Evolutionary conservation across 2,888 invertebrate genomes (phyloP).

Genomic region (Catocala fraxini): DNA sequence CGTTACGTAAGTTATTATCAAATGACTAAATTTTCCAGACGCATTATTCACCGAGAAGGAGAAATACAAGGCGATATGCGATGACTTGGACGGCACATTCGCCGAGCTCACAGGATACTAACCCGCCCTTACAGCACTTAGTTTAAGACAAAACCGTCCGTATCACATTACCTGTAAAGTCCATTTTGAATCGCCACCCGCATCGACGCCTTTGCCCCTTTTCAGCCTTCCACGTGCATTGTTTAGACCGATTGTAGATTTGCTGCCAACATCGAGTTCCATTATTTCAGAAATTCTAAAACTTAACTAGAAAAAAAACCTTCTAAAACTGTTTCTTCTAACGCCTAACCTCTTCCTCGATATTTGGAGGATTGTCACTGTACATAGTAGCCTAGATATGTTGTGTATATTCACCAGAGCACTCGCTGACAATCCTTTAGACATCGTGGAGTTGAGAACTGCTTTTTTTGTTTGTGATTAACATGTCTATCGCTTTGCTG

Average conservation of each 20-base stretch:
- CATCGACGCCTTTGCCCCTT: constrained; percentile 32
- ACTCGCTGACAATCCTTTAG: constrained; percentile 63
- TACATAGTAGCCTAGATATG: constrained; percentile 30
- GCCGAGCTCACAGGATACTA: constrained; percentile 99
- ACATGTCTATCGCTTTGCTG: constrained; percentile 84
- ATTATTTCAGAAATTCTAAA: constrained; percentile 40
- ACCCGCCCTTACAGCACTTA: constrained; percentile 80
- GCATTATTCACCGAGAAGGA: constrained; percentile 95
- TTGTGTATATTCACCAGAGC: constrained; percentile 39
- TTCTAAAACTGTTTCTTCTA: constrained; percentile 57
- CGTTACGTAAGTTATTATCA: constrained; percentile 66
- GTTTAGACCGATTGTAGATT: constrained; percentile 43
- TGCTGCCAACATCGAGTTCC: constrained; percentile 35
- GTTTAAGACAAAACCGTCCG: constrained; percentile 77
- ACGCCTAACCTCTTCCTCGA: constrained; percentile 60
- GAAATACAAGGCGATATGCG: constrained; percentile 98
- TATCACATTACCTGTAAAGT: constrained; percentile 56
- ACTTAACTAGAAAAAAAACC: too few species aligned
- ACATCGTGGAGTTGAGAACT: constrained; percentile 62
- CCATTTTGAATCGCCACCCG: constrained; percentile 60
- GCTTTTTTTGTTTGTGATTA: constrained; percentile 83
- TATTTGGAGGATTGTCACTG: constrained; percentile 65
- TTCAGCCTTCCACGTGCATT: constrained; percentile 26
- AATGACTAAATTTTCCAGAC: constrained; percentile 90
- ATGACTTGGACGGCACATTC: constrained; percentile 98